Evolutionary conservation across 37 sponge, comb jelly and placozoan genomes (phyloP), one percentile per base, ranked within the genome.

Genomic region (Amphimedon queenslandica): DNA sequence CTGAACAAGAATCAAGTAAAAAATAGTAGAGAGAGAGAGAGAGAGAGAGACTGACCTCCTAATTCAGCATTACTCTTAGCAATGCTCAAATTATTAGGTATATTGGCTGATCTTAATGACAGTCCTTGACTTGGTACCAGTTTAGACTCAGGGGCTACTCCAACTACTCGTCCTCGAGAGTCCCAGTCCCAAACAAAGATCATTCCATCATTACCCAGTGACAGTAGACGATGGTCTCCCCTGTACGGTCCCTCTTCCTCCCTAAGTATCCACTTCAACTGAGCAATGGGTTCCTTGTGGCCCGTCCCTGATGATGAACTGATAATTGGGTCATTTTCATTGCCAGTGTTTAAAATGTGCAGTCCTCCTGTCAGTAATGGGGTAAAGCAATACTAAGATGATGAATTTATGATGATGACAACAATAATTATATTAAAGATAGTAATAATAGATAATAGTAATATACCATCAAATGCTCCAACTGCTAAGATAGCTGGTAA

Each of bases 201-300:
- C 66, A 78, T 82, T 4, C 93, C 93, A 58, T 88, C 93, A 23
- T 63, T 92, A 13, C 85, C 93, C 13, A 85, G 75, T 57, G 73
- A 83, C 58, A 88, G 72, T 1, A 88, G 77, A 3, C 47, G 72
- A 41, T 77, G n/a, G 0, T 23, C 41, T 2, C 21, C 39, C 56
- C 37, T 27, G n/a, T n/a, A n/a, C n/a, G n/a, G n/a, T n/a, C n/a
- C n/a, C n/a, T n/a, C n/a, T n/a, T 21, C 42, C 70, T 11, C 43
- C 40, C n/a, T n/a, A n/a, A n/a, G n/a, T n/a, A n/a, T n/a, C n/a
- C n/a, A n/a, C n/a, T n/a, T n/a, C n/a, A 90, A 87, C 58, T 78
- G 61, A 29, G 90, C 66, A 18, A 93, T 76, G 35, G 94, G 90
- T 43, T 93, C 94, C 36, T 85, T 81, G 73, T 93, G 94, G 31